Evolutionary conservation across 2,888 invertebrate species (phyloP), one percentile per base, ranked within the genome.

Genomic region (Cecidostiba fungosa): DNA sequence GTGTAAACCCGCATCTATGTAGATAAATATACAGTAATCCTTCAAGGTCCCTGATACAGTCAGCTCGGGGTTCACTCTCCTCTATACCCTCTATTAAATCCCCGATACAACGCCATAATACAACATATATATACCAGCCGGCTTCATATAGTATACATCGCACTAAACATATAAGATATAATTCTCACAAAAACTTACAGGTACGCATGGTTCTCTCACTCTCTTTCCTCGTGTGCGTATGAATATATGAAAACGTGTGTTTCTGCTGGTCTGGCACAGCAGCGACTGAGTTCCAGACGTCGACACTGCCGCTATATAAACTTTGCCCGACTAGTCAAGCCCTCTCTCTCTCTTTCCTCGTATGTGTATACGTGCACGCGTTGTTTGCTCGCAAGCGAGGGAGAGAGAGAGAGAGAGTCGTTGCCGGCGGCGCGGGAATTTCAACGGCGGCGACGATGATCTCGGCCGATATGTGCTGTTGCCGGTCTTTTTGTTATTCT

Each of bases 261-360:
- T 39, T 77, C 29, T 47, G 62, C 83, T 79, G 12, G 43, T 80
- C 19, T 69, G 66, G 43, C 76, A 39, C 43, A 43, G 54, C 50
- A 62, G 69, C 66, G 70, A 84, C 84, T 84, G 84, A 80, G 54
- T 79, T 19, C 19, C 19, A 70, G 74, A 26, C 47, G 29, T n/a
- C 50, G 47, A 43, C 36, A 19, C 77, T 12, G 39, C 50, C 39
- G 80, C 84, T 84, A 80, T 84, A 84, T 80, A 84, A 76, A 84
- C 76, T 79, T 78, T 23, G 43, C 26, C 78, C 79, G 79, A 26
- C 39, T 62, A 69, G 14, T 73, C 39, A 32, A 66, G 66, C 66
- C 26, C 29, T 66, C 66, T 66, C 66, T 59, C n/a, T 59, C 54
- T 23, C 54, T 8, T n/a, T 23, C 23, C n/a, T 5, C 50, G 19